A percentile compares a stretch with the other conserved stretches of the same genome.
Conservation (phyloP, 2,113 vertebrate genomes). For the Elephas maximus region DNA sequence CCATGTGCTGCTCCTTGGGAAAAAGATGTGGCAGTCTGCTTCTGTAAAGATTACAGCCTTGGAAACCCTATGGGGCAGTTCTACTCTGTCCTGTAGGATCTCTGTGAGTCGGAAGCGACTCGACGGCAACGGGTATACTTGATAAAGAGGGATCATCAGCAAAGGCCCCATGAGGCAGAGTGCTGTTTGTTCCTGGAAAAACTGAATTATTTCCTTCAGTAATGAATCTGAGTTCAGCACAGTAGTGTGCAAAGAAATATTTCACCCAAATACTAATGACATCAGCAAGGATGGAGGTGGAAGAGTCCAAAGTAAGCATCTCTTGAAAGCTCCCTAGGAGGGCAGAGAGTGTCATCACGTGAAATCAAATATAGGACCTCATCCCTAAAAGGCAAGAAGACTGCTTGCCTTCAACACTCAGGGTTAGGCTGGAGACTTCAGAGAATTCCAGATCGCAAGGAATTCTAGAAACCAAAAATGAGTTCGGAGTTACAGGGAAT, state of each 20-base stretch:
- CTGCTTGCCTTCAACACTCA: not conserved
- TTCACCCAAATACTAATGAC: not conserved
- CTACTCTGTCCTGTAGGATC: too few relatives aligned
- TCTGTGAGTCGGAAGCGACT: too few relatives aligned
- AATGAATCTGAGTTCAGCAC: not conserved
- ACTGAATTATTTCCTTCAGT: not conserved
- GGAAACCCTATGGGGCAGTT: too few relatives aligned
- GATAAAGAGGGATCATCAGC: not conserved
- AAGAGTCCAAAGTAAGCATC: constrained; percentile 10
- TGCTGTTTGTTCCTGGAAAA: not conserved
- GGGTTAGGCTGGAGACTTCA: not conserved
- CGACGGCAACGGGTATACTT: not conserved
- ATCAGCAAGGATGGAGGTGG: not conserved
- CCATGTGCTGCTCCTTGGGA: too few relatives aligned
- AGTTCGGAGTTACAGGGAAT: not conserved
- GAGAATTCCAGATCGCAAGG: not conserved
- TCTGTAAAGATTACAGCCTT: too few relatives aligned
- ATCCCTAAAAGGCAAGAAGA: not conserved
- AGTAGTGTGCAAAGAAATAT: not conserved
- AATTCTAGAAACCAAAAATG: constrained; percentile 35
- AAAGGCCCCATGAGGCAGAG: not conserved
- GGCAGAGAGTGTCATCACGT: not conserved
- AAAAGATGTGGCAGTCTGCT: too few relatives aligned
- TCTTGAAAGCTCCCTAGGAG: not conserved
- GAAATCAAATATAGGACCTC: not conserved